Conservation (phyloP, 2,113 vertebrate genomes). For the Triplophysa rosa region DNA sequence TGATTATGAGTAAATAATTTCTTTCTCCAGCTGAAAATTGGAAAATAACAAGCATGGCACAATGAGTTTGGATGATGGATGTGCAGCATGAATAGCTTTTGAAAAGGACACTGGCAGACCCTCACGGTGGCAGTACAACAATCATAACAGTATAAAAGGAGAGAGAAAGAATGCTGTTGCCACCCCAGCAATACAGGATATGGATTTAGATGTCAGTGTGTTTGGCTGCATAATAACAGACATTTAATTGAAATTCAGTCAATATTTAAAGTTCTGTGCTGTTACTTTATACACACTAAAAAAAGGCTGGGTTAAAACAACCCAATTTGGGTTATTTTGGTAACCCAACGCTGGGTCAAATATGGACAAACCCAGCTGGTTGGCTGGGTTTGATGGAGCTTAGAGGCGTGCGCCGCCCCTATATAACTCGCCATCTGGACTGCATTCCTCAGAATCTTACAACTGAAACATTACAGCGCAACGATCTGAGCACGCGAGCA, state of each 20-base stretch:
- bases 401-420: too few species aligned
- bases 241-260: conserved; percentile 5
- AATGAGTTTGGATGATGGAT: conserved; percentile 56
- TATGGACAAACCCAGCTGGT: too few species aligned
- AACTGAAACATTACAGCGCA: too few species aligned
- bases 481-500: too few species aligned
- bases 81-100: conserved; percentile 52
- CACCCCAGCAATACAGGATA: conserved; percentile 9
- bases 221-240: conserved; percentile 13
- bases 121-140: conserved; percentile 21
- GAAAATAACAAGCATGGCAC: conserved; percentile 60
- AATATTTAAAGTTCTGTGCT: background rate
- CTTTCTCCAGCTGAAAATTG: conserved; percentile 57
- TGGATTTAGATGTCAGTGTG: conserved; percentile 28
- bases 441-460: too few species aligned
- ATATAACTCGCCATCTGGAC: too few species aligned
- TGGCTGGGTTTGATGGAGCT: too few species aligned
- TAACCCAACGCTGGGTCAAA: too few species aligned
- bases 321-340: too few species aligned
- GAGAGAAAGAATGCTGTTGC: conserved; percentile 7
- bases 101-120: conserved; percentile 43
- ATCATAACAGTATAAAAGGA: conserved; percentile 1
- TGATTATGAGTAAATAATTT: conserved; percentile 60
- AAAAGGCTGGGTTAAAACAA: too few species aligned
- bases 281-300: too few species aligned